Conservation (phyloP, 2,888 invertebrate genomes). For the Trichopoda pennipes region DNA sequence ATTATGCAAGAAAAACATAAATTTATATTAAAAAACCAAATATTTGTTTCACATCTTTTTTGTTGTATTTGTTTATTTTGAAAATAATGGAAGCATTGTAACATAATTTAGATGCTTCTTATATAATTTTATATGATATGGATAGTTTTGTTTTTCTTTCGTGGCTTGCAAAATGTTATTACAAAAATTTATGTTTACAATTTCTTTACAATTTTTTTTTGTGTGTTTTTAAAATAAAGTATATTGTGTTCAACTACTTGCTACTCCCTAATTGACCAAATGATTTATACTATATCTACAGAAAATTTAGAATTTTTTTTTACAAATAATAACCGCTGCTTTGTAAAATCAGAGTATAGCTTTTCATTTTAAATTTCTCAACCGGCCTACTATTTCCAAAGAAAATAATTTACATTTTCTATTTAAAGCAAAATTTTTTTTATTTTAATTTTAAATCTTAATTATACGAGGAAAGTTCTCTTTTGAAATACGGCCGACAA, state of each 20-base stretch:
- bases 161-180: constrained; percentile 36
- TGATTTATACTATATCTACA: constrained; percentile 38
- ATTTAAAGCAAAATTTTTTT: too few relatives aligned
- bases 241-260: constrained; percentile 49
- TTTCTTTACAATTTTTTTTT: constrained; percentile 14
- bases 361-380: too few relatives aligned
- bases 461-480: too few relatives aligned
- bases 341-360: too few relatives aligned
- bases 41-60: not conserved
- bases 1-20: too few relatives aligned
- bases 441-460: too few relatives aligned
- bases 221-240: constrained; percentile 57
- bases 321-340: not conserved
- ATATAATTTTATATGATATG: constrained; percentile 27
- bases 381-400: too few relatives aligned
- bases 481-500: too few relatives aligned
- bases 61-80: constrained; percentile 28
- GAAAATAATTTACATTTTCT: too few relatives aligned
- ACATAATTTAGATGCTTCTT: constrained; percentile 17
- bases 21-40: too few relatives aligned
- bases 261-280: constrained; percentile 64
- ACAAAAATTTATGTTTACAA: constrained; percentile 49
- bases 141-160: constrained; percentile 4
- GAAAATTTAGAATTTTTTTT: constrained; percentile 31
- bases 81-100: constrained; percentile 21